A percentile compares a stretch with the other conserved stretches of the same genome.
Evolutionary conservation across 2,888 invertebrate genomes (phyloP).

Genomic region (Microchrysa polita): DNA sequence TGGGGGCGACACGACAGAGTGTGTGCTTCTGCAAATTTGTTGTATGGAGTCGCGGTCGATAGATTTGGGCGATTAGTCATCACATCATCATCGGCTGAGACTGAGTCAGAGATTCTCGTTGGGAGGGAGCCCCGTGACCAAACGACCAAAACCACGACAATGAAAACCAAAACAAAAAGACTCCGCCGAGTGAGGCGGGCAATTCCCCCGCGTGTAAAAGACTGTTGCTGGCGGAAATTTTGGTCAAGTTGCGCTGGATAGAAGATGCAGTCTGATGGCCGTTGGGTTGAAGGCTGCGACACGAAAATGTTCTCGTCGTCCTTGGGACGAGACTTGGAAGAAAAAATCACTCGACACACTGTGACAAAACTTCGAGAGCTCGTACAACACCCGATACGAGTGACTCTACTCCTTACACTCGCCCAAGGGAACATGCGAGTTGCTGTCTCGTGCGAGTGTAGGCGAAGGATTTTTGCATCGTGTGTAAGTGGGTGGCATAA

Average conservation of each 20-base stretch:
- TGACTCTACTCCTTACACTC: background rate
- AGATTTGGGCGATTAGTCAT: constrained; percentile 41
- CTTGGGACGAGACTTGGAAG: no score
- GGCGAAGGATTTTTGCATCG: no score
- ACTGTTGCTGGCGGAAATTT: no score
- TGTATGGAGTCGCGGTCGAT: constrained; percentile 30
- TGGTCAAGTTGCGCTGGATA: no score
- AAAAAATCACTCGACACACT: background rate
- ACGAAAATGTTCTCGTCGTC: no score
- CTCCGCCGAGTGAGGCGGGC: background rate
- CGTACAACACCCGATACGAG: no score
- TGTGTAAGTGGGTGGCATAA: no score
- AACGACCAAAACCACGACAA: no score
- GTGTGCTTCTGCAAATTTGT: no score
- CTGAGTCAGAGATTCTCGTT: background rate
- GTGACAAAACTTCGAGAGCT: background rate
- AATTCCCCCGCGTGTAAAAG: background rate
- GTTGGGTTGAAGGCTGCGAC: no score
- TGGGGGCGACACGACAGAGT: constrained; percentile 4
- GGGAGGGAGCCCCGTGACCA: background rate
- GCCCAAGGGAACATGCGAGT: constrained; percentile 10
- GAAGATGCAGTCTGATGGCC: no score
- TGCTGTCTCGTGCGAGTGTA: constrained; percentile 10
- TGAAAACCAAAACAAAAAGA: constrained; percentile 10
- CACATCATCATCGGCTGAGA: no score